Percentiles rank a stretch among this genome's conserved stretches.
Evolutionary conservation across 2,797 vertebrate genomes (phyloP).

Genomic region (Dipus sagitta): DNA sequence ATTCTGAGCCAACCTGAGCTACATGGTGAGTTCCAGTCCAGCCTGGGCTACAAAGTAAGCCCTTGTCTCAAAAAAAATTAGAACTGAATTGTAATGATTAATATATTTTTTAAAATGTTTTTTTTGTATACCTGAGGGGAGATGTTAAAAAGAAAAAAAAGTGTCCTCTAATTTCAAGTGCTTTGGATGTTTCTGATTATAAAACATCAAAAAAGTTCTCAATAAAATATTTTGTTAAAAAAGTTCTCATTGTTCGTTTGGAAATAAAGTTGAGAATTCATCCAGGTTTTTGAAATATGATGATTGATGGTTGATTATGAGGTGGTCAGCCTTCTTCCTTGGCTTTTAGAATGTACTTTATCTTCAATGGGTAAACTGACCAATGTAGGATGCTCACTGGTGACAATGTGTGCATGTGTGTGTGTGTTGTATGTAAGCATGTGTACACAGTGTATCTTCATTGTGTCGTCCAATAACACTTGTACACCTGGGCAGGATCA

Average conservation of each 20-base stretch:
- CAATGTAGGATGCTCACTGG: not conserved
- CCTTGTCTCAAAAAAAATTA: no score
- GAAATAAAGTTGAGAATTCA: not conserved
- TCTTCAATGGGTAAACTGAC: not conserved
- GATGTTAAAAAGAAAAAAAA: not conserved
- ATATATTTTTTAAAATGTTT: no score
- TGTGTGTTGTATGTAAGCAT: not conserved
- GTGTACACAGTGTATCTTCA: no score
- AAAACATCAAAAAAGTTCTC: no score
- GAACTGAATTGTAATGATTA: no score
- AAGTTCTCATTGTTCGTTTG: not conserved
- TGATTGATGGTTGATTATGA: not conserved
- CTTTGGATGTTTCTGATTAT: no score
- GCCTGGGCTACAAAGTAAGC: no score
- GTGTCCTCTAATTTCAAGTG: no score
- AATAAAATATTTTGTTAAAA: not conserved
- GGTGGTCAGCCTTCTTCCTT: not conserved
- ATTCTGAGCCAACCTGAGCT: no score
- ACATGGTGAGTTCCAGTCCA: no score
- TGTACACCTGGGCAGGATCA: not conserved
- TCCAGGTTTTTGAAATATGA: not conserved
- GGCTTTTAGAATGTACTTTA: not conserved
- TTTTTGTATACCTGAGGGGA: no score
- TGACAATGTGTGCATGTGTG: not conserved
- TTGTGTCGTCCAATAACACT: no score